Evolutionary conservation across 2,888 invertebrate species (phyloP).

Genomic region (Nemurella pictetii): DNA sequence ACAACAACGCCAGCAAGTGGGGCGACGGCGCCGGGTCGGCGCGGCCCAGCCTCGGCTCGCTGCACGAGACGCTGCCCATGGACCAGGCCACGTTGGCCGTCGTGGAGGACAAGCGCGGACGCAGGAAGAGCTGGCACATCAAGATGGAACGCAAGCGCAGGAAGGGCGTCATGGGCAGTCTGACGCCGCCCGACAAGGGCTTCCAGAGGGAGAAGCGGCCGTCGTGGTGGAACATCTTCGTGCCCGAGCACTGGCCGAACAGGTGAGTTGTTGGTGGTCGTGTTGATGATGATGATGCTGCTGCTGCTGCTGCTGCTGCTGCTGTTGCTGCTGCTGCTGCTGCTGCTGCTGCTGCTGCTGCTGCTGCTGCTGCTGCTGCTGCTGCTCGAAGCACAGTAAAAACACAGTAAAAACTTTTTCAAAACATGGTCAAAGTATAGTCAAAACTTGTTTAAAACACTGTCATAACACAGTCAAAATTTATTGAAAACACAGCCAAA

Average conservation of each 20-base stretch:
- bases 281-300: too few species aligned
- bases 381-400: too few species aligned
- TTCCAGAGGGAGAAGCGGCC: slow-evolving; percentile 62
- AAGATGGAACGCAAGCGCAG: slow-evolving; percentile 52
- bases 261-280: slow-evolving; percentile 18
- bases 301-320: too few species aligned
- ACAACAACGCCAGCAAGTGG: slow-evolving; percentile 44
- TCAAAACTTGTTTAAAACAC: too few species aligned
- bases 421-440: too few species aligned
- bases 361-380: too few species aligned
- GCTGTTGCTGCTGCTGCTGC: too few species aligned
- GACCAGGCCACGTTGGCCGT: slow-evolving; percentile 45
- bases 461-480: too few species aligned
- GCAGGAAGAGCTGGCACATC: slow-evolving; percentile 65
- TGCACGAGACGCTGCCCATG: slow-evolving; percentile 41
- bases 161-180: slow-evolving; percentile 52
- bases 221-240: slow-evolving; percentile 90
- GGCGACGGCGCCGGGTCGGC: slow-evolving; percentile 42
- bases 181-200: slow-evolving; percentile 31
- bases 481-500: too few species aligned
- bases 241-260: slow-evolving; percentile 60
- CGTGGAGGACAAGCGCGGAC: slow-evolving; percentile 56
- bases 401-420: too few species aligned
- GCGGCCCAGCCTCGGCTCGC: slow-evolving; percentile 40
- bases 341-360: too few species aligned